Conservation (phyloP, 2,797 vertebrate species). For the Tapera naevia region DNA sequence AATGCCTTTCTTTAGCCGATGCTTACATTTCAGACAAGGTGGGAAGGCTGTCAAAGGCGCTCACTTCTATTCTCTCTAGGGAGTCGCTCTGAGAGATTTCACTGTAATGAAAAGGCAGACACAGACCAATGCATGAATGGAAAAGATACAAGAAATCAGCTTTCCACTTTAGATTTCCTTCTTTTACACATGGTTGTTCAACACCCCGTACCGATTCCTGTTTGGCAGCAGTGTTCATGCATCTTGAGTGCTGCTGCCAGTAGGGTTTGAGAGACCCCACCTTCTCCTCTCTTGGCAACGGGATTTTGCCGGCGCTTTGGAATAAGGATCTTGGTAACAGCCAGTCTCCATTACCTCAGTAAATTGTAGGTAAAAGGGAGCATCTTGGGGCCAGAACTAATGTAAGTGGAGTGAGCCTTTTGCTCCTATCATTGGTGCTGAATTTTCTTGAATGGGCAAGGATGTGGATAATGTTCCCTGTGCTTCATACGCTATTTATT, state of each 20-base stretch:
- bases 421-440: rapidly evolving
- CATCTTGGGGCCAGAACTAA: background rate
- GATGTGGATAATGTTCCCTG: background rate
- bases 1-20: constrained; percentile 21
- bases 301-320: background rate
- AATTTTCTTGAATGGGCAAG: background rate
- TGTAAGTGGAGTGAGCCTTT: background rate
- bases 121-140: background rate
- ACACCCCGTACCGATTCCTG: background rate
- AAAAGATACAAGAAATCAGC: background rate
- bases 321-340: background rate
- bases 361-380: background rate
- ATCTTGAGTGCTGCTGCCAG: rapidly evolving
- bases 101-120: constrained; percentile 67
- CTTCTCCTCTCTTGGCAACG: background rate
- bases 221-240: background rate
- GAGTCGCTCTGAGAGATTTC: constrained; percentile 86
- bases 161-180: background rate
- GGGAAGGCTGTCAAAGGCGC: constrained; percentile 85
- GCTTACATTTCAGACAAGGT: constrained; percentile 89
- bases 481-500: background rate
- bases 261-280: background rate
- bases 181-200: background rate
- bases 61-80: constrained; percentile 83
- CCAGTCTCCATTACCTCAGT: background rate